phyloP scores from a whole-genome alignment of 2,113 vertebrate genomes.

The Taxidea taxus region DNA sequence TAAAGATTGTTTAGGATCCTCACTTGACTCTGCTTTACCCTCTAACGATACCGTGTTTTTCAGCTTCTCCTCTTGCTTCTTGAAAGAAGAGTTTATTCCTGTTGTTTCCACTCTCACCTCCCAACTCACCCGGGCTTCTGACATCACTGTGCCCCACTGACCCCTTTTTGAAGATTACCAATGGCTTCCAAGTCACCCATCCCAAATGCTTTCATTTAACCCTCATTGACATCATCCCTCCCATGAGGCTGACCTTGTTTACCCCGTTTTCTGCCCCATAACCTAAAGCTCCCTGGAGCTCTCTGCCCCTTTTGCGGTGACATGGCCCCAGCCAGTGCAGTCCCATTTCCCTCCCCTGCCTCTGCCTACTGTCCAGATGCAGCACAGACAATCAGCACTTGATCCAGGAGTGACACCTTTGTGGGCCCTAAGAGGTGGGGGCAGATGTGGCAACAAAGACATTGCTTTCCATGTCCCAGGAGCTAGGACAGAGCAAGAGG shows the following conservation, averaged over 20 bases:
- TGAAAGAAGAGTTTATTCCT: fast-evolving
- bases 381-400: fast-evolving
- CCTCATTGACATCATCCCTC: background rate
- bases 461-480: fast-evolving
- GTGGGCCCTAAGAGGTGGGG: fast-evolving
- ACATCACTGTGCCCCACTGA: fast-evolving
- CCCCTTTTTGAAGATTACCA: fast-evolving
- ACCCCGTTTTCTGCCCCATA: background rate
- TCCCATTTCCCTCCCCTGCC: fast-evolving
- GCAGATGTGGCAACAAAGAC: fast-evolving
- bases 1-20: background rate
- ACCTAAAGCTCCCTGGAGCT: too few species aligned
- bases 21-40: background rate
- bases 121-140: fast-evolving
- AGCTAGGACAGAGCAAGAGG: fast-evolving
- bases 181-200: fast-evolving
- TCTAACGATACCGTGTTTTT: fast-evolving
- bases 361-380: background rate
- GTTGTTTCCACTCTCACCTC: fast-evolving
- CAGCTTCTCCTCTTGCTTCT: fast-evolving
- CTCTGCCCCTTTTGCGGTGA: background rate
- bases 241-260: background rate
- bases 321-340: fast-evolving
- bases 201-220: too few species aligned
- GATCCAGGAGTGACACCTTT: background rate